These are phyloP conservation scores for Macrocentrus cingulum DNA, from an alignment of 1,140 invertebrate species.

Conservation along the genomic window DNA sequence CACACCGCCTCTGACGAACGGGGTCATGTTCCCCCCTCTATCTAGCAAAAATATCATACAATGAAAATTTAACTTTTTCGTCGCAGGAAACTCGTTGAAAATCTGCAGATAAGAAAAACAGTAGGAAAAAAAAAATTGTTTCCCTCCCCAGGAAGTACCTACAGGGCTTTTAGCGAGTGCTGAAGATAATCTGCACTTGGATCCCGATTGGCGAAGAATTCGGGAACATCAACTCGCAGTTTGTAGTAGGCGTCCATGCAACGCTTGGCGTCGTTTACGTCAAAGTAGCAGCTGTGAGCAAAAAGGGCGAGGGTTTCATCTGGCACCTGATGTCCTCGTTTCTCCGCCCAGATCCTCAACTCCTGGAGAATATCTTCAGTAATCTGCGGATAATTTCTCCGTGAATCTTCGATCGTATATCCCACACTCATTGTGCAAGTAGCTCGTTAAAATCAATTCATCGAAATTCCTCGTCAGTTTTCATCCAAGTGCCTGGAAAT, in stretches of 20 bases:
- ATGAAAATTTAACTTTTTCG: constrained; percentile 6
- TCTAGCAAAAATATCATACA: neutral
- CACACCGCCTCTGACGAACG: constrained; percentile 11
- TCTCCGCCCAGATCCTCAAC: constrained; percentile 37
- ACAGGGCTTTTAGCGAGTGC: constrained; percentile 54
- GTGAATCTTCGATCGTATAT: constrained; percentile 38
- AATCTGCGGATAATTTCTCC: constrained; percentile 37
- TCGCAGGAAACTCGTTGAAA: neutral
- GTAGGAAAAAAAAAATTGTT: constrained; percentile 15
- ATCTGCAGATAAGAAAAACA: neutral
- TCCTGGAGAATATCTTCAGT: constrained; percentile 38
- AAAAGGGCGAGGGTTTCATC: constrained; percentile 60
- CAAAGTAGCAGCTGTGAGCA: constrained; percentile 63
- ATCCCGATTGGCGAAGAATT: constrained; percentile 63
- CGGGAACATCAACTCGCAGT: constrained; percentile 59
- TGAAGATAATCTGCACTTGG: constrained; percentile 47
- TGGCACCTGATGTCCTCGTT: constrained; percentile 35
- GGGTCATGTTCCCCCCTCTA: neutral
- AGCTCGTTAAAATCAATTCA: neutral
- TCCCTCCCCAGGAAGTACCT: too few species aligned
- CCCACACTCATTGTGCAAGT: constrained; percentile 41
- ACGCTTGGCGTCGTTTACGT: constrained; percentile 60
- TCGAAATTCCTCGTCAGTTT: too few species aligned
- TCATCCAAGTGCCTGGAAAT: too few species aligned
- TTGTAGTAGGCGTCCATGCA: constrained; percentile 65